Evolutionary conservation across 2,888 invertebrate species (phyloP), one percentile per base, ranked within the genome.

Genomic region (Orchesella flavescens): DNA sequence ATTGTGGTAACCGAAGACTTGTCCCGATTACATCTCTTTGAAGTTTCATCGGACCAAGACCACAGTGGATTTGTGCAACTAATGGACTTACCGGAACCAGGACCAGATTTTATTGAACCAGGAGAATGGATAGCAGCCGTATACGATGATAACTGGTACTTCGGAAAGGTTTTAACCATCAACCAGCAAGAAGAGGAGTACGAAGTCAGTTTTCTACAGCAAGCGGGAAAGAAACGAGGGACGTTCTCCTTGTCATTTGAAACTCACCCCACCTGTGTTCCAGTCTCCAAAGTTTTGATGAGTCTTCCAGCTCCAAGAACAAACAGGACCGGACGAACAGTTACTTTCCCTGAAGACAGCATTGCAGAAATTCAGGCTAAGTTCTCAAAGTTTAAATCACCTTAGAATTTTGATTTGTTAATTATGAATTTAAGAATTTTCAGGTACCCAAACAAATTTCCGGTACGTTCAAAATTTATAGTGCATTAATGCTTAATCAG

Each of bases 121-220:
- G 24, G 24, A 49, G 24, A 71, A 13, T 71, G 53, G 53, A 15
- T 71, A 23, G 49, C 53, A n/a, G 55, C 24, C 1, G 24, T 49
- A 53, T 71, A 53, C 19, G 55, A 55, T n/a, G 55, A 53, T 9
- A 21, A 53, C 7, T 55, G 49, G 49, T 71, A 53, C 53, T 71
- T 17, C 15, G 71, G 71, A n/a, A 12, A 68, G 17, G 49, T 68
- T 9, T 43, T n/a, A 9, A 68, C 13, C 24, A 13, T 24, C 23
- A 12, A 24, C n/a, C 13, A 17, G 13, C 9, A 46, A 9, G 19
- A 46, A 15, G 68, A 46, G 15, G 49, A 68, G 17, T 19, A 43
- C 3, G 13, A n/a, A 15, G 49, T 68, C n/a, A n/a, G 17, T 12
- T 46, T 44, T 59, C 21, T 68, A 12, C 5, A 15, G 13, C 15